phyloP scores from a whole-genome alignment of 2,888 invertebrate species.

The Andrena flavipes region DNA sequence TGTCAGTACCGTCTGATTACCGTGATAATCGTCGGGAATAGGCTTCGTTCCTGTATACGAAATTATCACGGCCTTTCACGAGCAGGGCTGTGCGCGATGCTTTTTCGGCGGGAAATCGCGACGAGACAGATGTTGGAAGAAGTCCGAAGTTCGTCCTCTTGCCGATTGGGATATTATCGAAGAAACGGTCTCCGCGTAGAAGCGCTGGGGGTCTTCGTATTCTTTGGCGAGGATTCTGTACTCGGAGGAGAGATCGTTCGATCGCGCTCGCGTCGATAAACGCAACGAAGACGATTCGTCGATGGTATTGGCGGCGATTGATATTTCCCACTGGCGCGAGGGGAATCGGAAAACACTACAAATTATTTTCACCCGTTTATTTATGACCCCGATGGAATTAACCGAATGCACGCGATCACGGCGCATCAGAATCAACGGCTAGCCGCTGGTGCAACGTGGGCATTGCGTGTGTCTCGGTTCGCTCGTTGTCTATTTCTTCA shows the following conservation, averaged over 20 bases:
- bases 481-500: constrained; percentile 65
- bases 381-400: constrained; percentile 50
- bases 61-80: constrained; percentile 44
- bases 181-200: too few relatives aligned
- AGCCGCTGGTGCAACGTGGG: constrained; percentile 49
- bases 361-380: constrained; percentile 50
- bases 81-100: background rate
- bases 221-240: background rate
- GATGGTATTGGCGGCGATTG: constrained; percentile 16
- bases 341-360: constrained; percentile 41
- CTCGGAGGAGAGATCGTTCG: background rate
- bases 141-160: background rate
- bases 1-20: constrained; percentile 66
- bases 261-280: constrained; percentile 22
- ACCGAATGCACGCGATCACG: constrained; percentile 65
- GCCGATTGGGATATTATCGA: background rate
- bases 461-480: constrained; percentile 77
- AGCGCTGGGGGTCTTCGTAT: background rate
- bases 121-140: too few relatives aligned
- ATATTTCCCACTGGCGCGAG: constrained; percentile 41
- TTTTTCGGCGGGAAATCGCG: background rate
- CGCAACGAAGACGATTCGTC: constrained; percentile 16
- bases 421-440: constrained; percentile 53
- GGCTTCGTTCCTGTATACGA: constrained; percentile 43
- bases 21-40: constrained; percentile 60